These are phyloP conservation scores for Eustalomyia histrio DNA, from an alignment of 2,888 invertebrate species.

Conservation along the genomic window DNA sequence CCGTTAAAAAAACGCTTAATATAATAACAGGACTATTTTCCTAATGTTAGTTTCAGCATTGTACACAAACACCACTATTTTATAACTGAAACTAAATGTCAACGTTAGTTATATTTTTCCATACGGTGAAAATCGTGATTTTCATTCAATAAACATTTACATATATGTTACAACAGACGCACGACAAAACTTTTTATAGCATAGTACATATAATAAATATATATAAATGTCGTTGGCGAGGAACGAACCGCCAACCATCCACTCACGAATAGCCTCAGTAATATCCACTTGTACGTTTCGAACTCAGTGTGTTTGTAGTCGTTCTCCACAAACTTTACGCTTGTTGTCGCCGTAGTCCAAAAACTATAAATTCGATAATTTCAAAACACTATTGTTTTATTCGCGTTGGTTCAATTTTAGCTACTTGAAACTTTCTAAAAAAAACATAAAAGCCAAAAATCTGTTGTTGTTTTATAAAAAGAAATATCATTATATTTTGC, in stretches of 20 bases:
- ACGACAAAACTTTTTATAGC: too few species aligned
- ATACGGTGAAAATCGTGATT: too few species aligned
- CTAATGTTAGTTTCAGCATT: too few species aligned
- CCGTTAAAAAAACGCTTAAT: too few species aligned
- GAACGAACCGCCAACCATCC: conserved; percentile 10
- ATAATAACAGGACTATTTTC: too few species aligned
- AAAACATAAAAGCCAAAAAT: background rate
- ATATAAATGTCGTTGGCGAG: background rate
- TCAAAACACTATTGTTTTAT: background rate
- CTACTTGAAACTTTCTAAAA: background rate
- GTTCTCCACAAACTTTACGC: conserved; percentile 49
- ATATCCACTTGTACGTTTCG: conserved; percentile 17
- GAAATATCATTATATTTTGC: background rate
- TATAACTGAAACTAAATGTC: too few species aligned
- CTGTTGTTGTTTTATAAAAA: background rate
- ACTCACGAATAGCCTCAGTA: conserved; percentile 51
- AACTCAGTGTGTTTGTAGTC: conserved; percentile 49
- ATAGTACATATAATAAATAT: too few species aligned
- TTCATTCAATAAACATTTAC: too few species aligned
- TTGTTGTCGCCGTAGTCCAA: conserved; percentile 29
- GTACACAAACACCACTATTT: too few species aligned
- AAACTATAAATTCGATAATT: background rate
- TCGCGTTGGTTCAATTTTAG: background rate
- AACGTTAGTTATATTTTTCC: too few species aligned
- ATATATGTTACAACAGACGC: too few species aligned